Evolutionary conservation across 2,113 vertebrate species (phyloP), one percentile per base, ranked within the genome.

Genomic region (Psophia crepitans): DNA sequence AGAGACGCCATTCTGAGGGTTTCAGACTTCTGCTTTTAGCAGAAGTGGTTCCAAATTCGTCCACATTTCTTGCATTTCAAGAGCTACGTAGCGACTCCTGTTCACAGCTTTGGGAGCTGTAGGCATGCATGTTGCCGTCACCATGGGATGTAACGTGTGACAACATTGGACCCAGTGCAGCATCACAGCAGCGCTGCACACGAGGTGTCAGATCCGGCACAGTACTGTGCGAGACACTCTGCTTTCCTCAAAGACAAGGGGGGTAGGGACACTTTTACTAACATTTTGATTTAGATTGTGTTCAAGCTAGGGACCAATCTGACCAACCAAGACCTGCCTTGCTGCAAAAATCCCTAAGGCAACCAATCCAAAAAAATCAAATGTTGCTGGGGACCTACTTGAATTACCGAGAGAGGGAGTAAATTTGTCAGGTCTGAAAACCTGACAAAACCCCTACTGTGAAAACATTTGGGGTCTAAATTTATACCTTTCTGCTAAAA

Each of bases 381-480:
- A 80, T 2, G 0, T 44, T 61, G 9, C 33, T 58, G 70, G 54
- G 53, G 70, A 66, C 24, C 28, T 37, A 24, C 18, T 44, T 78
- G n/a, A n/a, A 22, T 66, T 92, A 61, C 46, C 2, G 3, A 78
- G n/a, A 86, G 60, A 78, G 7, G 9, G 14, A 84, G 16, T 12
- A 65, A 41, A 79, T 58, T 91, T 94, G 58, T 64, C 79, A 77
- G 46, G 18, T 77, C 48, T 88, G 39, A 75, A 94, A 83, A 73
- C 73, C 17, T 91, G 61, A 86, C 26, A 70, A 77, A 84, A 27
- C 18, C 56, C 27, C 18, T 85, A 28, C 63, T 76, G 75, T 86
- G 51, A 89, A 95, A 90, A 60, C 49, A 81, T 87, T 91, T 96
- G 35, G 32, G 28, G 27, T 83, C 46, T 94, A 87, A 94, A 89